Evolutionary conservation across 2,797 vertebrate species (phyloP), one percentile per base, ranked within the genome.

Genomic region (Podargus strigoides): DNA sequence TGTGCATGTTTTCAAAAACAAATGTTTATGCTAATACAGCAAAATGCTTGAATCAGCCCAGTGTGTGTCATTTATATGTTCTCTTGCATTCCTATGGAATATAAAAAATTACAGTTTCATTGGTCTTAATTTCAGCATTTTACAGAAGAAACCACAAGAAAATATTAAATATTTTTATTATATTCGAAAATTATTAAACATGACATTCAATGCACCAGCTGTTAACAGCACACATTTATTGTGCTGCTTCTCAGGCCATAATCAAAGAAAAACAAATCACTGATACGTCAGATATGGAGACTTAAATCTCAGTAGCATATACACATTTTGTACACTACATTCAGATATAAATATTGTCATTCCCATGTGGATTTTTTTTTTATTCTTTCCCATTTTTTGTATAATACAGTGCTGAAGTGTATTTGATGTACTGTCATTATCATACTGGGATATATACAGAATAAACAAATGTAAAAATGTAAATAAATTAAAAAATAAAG

Each of bases 221-320:
- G 58, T 74, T 97, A 96, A 93, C 58, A 93, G 68, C 85, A 66
- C 56, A 63, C 49, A 90, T 90, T 94, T 94, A 70, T 94, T 34
- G 3, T 56, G 44, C 34, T 79, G 60, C 39, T 95, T 74, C 79
- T 94, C 1, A 0, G 63, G 82, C 79, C 79, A 66, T 83, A 96
- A 97, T 94, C 87, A 96, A 96, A 95, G 80, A 59, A 92, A 95
- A 95, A 90, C 70, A 96, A 93, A 91, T 93, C 79, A 95, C 59
- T 66, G 83, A 55, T 93, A 81, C 74, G 80, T 91, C 83, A 95
- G 85, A 93, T 94, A 95, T 50, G 79, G 94, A 96, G 95, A 95
- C 97, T 93, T 85, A 91, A 95, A 92, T 87, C 95, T 96, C 95
- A 77, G 58, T 60, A 93, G 72, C 78, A 70, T 37, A 77, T 69